A percentile compares a stretch with the other conserved stretches of the same genome.
phyloP scores from a whole-genome alignment of 2,113 vertebrate species.

The Peromyscus maniculatus region DNA sequence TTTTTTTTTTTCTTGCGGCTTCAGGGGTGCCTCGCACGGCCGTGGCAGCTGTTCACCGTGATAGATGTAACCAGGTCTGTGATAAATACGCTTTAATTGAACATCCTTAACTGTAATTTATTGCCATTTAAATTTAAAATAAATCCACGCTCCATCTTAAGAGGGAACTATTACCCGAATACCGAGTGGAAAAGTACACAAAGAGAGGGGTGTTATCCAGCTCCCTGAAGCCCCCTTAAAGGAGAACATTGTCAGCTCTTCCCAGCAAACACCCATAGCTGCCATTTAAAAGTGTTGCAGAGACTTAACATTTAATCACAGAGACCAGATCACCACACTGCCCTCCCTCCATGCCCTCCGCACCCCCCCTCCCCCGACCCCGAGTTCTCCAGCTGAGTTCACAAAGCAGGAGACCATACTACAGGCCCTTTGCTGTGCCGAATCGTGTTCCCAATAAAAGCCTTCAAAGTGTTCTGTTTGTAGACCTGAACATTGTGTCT shows the following conservation, averaged over 20 bases:
- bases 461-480: neutral
- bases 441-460: neutral
- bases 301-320: neutral
- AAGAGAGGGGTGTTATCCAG: neutral
- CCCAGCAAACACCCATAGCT: too few relatives aligned
- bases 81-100: conserved; percentile 40
- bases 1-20: neutral
- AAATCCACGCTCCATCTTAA: neutral
- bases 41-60: neutral
- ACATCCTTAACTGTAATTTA: conserved; percentile 44
- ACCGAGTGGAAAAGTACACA: neutral
- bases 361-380: neutral
- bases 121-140: conserved; percentile 16
- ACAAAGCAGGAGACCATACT: neutral
- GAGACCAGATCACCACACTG: conserved; percentile 60
- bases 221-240: neutral
- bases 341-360: neutral
- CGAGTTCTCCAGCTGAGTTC: neutral
- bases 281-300: neutral
- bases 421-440: conserved; percentile 22
- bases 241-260: neutral
- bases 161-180: neutral
- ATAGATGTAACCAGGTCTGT: neutral
- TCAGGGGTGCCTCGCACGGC: neutral
- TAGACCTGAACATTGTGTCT: neutral